Conservation (phyloP, 2,888 invertebrate genomes). For the Leptopterna dolabrata region DNA sequence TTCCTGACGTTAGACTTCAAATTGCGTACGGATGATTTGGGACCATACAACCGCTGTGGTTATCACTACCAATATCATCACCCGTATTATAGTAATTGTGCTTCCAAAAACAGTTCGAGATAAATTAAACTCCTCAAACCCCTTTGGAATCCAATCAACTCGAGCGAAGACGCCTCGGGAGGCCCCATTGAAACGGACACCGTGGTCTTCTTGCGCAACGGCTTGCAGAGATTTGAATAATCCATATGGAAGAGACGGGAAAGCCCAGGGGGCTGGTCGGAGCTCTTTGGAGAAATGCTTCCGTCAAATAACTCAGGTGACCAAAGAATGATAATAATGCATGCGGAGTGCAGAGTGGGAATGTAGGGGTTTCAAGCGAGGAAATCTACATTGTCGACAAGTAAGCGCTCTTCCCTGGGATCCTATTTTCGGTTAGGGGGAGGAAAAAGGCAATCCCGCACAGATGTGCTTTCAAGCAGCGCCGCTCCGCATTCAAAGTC, state of each 20-base stretch:
- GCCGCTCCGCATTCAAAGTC: not conserved
- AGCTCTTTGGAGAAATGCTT: not conserved
- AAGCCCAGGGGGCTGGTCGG: not conserved
- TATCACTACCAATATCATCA: too few species aligned
- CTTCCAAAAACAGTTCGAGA: too few species aligned
- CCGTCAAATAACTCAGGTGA: not conserved
- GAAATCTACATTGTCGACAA: not conserved
- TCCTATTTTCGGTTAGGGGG: not conserved
- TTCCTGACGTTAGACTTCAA: too few species aligned
- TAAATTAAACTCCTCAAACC: not conserved
- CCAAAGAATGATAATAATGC: constrained; percentile 1
- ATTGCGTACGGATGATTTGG: too few species aligned
- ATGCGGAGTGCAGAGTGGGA: not conserved
- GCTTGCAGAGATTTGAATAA: constrained; percentile 6
- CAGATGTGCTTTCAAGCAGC: not conserved
- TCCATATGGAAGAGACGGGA: not conserved
- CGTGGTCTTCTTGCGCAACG: not conserved
- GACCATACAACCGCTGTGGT: too few species aligned
- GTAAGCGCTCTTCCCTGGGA: not conserved
- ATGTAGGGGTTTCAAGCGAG: not conserved
- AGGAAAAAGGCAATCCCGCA: not conserved
- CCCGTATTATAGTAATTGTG: too few species aligned
- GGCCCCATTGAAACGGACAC: not conserved
- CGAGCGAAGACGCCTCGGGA: not conserved
- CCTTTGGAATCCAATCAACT: not conserved